Conservation (phyloP, 30 jellyfish, hydroid and myxozoan genomes). For the Cassiopea xamachana region DNA sequence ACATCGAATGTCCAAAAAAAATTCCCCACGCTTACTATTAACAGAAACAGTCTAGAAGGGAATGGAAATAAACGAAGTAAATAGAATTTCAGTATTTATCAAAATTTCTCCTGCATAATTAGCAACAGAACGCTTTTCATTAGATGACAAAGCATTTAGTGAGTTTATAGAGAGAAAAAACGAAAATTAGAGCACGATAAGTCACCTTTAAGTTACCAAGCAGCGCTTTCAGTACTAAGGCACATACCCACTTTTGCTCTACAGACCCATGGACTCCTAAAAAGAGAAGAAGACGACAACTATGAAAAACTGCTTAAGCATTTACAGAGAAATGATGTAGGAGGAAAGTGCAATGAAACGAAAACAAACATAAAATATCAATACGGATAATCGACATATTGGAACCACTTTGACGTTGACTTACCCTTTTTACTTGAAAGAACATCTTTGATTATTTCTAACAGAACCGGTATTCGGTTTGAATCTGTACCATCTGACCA, state of each 20-base stretch:
- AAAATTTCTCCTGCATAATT: too few species aligned
- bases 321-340: background rate
- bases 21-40: too few species aligned
- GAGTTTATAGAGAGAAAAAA: too few species aligned
- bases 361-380: too few species aligned
- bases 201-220: constrained; percentile 71
- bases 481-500: constrained; percentile 78
- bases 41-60: too few species aligned
- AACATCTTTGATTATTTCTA: constrained; percentile 69
- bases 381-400: too few species aligned
- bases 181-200: too few species aligned
- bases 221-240: constrained; percentile 79
- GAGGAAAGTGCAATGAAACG: background rate
- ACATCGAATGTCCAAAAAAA: too few species aligned
- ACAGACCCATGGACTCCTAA: constrained; percentile 75
- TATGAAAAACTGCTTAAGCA: background rate
- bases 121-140: too few species aligned
- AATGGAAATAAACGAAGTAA: too few species aligned
- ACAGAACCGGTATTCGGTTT: constrained; percentile 62
- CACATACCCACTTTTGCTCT: constrained; percentile 89
- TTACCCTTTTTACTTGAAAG: constrained; percentile 60
- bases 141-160: too few species aligned
- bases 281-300: background rate
- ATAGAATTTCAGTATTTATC: too few species aligned
- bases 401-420: background rate